Conservation (phyloP, 2,888 invertebrate genomes). For the Tromatobia lineatoria region DNA sequence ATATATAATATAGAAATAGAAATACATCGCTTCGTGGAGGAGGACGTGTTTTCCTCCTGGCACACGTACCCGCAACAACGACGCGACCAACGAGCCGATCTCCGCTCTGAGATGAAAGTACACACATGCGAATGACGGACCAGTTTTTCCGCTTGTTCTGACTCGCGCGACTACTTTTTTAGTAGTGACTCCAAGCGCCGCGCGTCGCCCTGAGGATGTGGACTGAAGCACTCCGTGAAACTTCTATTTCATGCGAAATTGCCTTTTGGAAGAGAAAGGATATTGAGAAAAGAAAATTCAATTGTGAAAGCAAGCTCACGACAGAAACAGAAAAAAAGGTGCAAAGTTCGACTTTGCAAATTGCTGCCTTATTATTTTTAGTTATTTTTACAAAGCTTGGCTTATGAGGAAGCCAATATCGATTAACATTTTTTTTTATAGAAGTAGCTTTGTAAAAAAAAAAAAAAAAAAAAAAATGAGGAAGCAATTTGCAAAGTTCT, state of each 20-base stretch:
- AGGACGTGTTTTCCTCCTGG: constrained; percentile 7
- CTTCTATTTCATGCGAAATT: background rate
- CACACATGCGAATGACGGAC: constrained; percentile 56
- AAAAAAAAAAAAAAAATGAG: too few species aligned
- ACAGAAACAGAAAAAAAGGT: too few species aligned
- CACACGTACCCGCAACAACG: constrained; percentile 1
- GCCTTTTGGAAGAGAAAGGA: background rate
- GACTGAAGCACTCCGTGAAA: constrained; percentile 1
- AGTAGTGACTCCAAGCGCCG: constrained; percentile 9
- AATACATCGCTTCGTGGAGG: background rate
- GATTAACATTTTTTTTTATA: too few species aligned
- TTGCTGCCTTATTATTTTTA: too few species aligned
- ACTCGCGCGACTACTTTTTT: constrained; percentile 57
- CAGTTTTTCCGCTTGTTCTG: constrained; percentile 60
- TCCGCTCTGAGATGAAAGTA: constrained; percentile 59
- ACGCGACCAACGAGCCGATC: constrained; percentile 40
- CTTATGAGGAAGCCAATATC: too few species aligned
- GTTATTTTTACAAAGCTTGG: too few species aligned
- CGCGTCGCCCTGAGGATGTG: background rate
- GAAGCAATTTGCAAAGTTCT: too few species aligned
- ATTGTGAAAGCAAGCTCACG: background rate
- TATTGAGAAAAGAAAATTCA: background rate
- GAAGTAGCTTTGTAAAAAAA: too few species aligned
- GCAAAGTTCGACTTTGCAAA: too few species aligned
- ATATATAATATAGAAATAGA: constrained; percentile 15